phyloP scores from a whole-genome alignment of 2,888 invertebrate genomes.

The Amorpha juglandis region DNA sequence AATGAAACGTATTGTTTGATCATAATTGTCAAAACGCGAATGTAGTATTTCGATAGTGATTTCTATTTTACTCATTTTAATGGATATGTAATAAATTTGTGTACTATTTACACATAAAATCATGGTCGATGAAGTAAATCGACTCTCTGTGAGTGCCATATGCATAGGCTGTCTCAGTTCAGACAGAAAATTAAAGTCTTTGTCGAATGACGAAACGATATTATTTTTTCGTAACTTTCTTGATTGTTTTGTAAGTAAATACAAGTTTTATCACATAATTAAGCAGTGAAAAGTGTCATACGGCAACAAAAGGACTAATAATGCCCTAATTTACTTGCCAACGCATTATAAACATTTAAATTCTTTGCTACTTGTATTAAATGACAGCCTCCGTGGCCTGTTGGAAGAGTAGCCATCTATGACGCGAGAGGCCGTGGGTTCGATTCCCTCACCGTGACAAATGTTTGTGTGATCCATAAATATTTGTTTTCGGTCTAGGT shows the following conservation, averaged over 20 bases:
- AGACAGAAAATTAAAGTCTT: background rate
- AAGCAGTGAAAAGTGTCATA: too few species aligned
- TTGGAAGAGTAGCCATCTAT: too few species aligned
- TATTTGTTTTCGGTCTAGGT: too few species aligned
- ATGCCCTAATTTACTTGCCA: background rate
- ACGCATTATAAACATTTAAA: too few species aligned
- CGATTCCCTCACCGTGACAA: too few species aligned
- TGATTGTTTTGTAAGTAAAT: conserved; percentile 6
- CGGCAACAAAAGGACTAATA: background rate
- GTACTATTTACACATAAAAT: background rate
- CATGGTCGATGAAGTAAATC: background rate
- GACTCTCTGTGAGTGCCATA: conserved; percentile 2
- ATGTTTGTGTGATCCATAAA: too few species aligned
- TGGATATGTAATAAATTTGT: too few species aligned
- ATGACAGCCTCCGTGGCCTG: too few species aligned
- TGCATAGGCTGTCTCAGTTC: conserved; percentile 35
- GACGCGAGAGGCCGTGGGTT: too few species aligned
- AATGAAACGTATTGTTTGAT: background rate
- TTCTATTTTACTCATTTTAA: background rate
- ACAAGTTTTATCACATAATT: background rate
- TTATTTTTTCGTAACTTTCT: background rate
- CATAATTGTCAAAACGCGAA: background rate
- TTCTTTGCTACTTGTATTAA: too few species aligned
- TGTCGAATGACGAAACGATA: background rate
- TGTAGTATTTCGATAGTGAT: background rate